phyloP scores from a whole-genome alignment of 2,113 vertebrate species.

The Excalfactoria chinensis region DNA sequence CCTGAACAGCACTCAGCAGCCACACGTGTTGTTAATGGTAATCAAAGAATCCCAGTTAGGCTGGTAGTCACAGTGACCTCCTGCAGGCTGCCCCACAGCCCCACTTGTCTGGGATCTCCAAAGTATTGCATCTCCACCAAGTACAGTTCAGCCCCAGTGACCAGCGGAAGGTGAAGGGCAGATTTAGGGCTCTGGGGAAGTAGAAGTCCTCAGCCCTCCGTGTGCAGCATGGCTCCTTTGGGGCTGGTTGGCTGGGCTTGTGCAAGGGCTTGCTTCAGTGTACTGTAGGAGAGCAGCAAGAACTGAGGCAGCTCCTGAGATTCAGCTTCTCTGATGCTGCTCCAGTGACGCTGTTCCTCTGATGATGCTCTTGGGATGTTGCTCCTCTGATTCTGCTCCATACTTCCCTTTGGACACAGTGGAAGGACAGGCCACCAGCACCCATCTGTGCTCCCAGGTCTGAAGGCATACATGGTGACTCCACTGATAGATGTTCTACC shows the following conservation, averaged over 20 bases:
- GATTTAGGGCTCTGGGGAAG: not conserved
- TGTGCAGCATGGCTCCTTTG: not conserved
- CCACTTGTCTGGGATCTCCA: not conserved
- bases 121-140: not conserved
- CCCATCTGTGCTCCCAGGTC: not conserved
- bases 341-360: not conserved
- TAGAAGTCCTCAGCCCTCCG: not conserved
- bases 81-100: not conserved
- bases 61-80: not conserved
- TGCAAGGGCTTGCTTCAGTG: not conserved
- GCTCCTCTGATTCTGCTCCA: not conserved
- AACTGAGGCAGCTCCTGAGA: not conserved
- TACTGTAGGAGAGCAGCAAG: not conserved
- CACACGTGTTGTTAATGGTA: conserved; percentile 56
- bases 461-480: too few species aligned
- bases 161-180: not conserved
- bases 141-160: not conserved
- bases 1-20: not conserved
- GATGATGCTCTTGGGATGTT: not conserved
- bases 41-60: not conserved
- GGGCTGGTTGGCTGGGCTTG: too few species aligned
- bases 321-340: not conserved
- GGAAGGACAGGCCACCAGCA: not conserved
- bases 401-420: not conserved
- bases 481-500: not conserved